phyloP scores from a whole-genome alignment of 1,140 invertebrate species.

The Orussus abietinus region DNA sequence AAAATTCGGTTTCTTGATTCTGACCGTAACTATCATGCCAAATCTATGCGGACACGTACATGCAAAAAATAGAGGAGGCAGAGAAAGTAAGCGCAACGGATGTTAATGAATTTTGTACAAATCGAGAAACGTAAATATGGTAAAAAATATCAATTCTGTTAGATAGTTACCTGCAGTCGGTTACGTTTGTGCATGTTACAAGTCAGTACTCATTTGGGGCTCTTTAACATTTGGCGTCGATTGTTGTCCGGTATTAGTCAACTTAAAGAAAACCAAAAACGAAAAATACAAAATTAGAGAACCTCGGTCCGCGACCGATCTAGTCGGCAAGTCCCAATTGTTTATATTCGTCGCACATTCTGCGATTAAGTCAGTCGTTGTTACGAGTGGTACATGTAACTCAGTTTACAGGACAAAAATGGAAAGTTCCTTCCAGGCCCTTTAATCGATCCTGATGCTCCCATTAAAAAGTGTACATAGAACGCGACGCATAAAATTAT shows the following conservation, averaged over 20 bases:
- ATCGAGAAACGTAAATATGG: constrained; percentile 18
- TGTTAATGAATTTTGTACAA: constrained; percentile 11
- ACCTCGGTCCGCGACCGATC: too few species aligned
- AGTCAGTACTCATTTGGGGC: constrained; percentile 53
- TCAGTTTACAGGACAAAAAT: too few species aligned
- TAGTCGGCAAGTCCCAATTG: too few species aligned
- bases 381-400: too few species aligned
- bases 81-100: constrained; percentile 20
- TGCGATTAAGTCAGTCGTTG: too few species aligned
- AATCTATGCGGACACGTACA: constrained; percentile 22
- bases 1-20: constrained; percentile 15
- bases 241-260: constrained; percentile 53
- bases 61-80: constrained; percentile 18
- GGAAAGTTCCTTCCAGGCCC: too few species aligned
- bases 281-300: constrained; percentile 46
- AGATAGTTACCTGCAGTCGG: constrained; percentile 47
- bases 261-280: constrained; percentile 53
- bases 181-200: constrained; percentile 51
- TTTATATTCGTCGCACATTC: too few species aligned
- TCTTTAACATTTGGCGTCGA: constrained; percentile 51
- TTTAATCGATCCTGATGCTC: too few species aligned
- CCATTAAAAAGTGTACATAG: too few species aligned
- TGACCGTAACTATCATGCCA: constrained; percentile 22
- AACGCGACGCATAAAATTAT: too few species aligned
- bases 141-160: constrained; percentile 32